A percentile compares a stretch with the other conserved stretches of the same genome.
Evolutionary conservation across 2,888 invertebrate genomes (phyloP).

Genomic region (Plusia festucae): DNA sequence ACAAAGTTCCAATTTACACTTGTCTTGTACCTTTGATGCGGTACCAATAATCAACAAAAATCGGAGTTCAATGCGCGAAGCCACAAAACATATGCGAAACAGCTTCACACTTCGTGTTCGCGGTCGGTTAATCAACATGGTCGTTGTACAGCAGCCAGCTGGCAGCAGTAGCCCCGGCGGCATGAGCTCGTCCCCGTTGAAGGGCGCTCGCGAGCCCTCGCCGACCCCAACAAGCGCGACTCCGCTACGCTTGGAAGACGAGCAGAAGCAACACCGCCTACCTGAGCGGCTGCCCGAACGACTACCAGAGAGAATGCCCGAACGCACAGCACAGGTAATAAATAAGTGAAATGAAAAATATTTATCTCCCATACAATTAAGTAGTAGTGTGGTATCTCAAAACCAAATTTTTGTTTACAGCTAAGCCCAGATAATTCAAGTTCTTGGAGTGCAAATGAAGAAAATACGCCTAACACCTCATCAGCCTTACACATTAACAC

Average conservation of each 20-base stretch:
- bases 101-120: too few species aligned
- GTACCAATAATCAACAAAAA: too few species aligned
- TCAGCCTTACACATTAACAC: slow-evolving; percentile 85
- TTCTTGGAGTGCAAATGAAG: slow-evolving; percentile 78
- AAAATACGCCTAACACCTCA: slow-evolving; percentile 74
- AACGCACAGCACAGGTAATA: slow-evolving; percentile 70
- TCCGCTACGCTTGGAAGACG: slow-evolving; percentile 54
- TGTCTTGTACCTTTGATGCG: too few species aligned
- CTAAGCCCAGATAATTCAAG: slow-evolving; percentile 80
- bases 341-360: background rate
- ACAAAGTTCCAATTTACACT: too few species aligned
- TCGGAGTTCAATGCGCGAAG: too few species aligned
- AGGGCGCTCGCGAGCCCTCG: slow-evolving; percentile 59
- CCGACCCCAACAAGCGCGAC: slow-evolving; percentile 56
- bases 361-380: background rate
- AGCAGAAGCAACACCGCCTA: slow-evolving; percentile 67
- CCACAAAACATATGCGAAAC: too few species aligned
- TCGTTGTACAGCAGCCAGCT: slow-evolving; percentile 54
- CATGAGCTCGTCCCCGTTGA: slow-evolving; percentile 31
- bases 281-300: slow-evolving; percentile 59
- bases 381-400: background rate
- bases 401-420: slow-evolving; percentile 56
- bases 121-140: too few species aligned
- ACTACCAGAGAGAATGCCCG: slow-evolving; percentile 46
- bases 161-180: slow-evolving; percentile 86